These are phyloP conservation scores for Cataglyphis livida DNA, from an alignment of 2,888 invertebrate species.

Conservation along the genomic window DNA sequence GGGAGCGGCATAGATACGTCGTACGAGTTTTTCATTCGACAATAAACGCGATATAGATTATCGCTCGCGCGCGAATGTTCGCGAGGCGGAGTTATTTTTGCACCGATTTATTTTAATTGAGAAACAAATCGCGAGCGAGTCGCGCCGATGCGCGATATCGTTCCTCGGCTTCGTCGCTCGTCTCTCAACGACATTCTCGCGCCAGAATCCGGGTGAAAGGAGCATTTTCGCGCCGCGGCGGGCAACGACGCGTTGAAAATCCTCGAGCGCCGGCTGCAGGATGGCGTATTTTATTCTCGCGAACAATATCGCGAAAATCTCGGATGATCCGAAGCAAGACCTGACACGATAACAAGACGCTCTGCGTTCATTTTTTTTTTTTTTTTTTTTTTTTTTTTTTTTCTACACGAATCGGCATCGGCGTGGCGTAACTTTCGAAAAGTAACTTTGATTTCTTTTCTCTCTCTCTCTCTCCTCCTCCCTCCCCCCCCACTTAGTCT, in stretches of 20 bases:
- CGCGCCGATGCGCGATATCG: conserved; percentile 24
- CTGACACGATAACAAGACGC: background rate
- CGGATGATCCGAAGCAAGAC: background rate
- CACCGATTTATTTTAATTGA: conserved; percentile 13
- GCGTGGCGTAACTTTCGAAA: background rate
- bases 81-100: background rate
- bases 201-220: conserved; percentile 74
- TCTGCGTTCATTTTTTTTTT: background rate
- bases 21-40: background rate
- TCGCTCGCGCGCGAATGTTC: background rate
- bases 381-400: no score
- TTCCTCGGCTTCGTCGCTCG: conserved; percentile 57
- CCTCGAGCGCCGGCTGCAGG: conserved; percentile 12
- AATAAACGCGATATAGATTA: background rate
- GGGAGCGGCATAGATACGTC: background rate
- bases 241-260: conserved; percentile 45
- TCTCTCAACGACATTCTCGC: conserved; percentile 67
- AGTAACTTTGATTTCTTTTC: background rate
- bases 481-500: background rate
- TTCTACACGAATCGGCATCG: no score
- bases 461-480: no score
- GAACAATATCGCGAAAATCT: conserved; percentile 26
- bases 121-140: conserved; percentile 25
- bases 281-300: conserved; percentile 42
- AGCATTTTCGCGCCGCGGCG: conserved; percentile 59